Evolutionary conservation across 92 coral and sea anemone genomes (phyloP), one percentile per base, ranked within the genome.

Genomic region (Pocillopora grandis): DNA sequence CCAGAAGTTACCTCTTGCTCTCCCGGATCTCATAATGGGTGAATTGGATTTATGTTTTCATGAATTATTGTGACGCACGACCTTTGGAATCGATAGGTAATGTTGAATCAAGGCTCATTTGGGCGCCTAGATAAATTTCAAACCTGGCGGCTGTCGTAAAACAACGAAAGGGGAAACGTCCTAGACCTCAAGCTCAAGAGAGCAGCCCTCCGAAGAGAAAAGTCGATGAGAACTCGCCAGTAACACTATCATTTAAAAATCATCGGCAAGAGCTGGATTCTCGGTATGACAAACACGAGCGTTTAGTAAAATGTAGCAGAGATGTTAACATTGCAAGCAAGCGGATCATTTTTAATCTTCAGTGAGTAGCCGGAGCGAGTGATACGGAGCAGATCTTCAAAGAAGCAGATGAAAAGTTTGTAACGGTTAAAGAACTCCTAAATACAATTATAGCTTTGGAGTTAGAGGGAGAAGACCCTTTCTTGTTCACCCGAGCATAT

Each of bases 321-420:
- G 99, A 97, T 85, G 81, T 97, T 74, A 94, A 98, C 64, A 94
- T 94, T 16, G 94, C 93, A 18, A 97, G 98, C 77, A 97, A 97
- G 70, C 88, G 98, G 10, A 88, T 88, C 15, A 97, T 97, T 12
- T 97, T 92, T 72, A 87, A 83, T 49, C 87, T 97, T 58, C 98
- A 97, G 17, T 82, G 99, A 16, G 88, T 85, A 12, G 84, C 91
- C 67, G 99, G 98, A 19, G 87, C 89, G 12, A 90, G 87, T 27
- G 88, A 85, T n/a, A 82, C 72, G 23, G 94, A 90, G 15, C 71
- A 81, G 23, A 77, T 90, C 56, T 77, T 94, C 20, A 77, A 88
- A 72, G 99, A 97, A 76, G 99, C 94, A 19, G 95, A 91, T 33
- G 92, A 76, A 57, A 97, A 94, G 82, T 92, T 97, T 70, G 23